Evolutionary conservation across 2,797 vertebrate species (phyloP).

Genomic region (Chrysocyon brachyurus): DNA sequence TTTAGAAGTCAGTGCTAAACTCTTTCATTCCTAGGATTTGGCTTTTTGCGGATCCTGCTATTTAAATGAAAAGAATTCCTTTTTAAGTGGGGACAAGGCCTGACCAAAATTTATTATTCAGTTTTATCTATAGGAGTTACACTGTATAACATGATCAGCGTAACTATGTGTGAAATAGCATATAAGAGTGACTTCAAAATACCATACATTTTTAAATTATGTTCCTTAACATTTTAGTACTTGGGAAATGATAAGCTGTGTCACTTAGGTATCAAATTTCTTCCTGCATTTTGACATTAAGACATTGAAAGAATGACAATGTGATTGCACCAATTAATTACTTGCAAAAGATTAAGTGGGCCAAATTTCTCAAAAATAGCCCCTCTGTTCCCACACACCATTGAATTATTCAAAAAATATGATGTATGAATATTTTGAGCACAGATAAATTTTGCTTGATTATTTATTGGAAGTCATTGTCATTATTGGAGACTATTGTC

Average conservation of each 20-base stretch:
- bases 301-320: slow-evolving; percentile 66
- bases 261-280: slow-evolving; percentile 74
- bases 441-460: slow-evolving; percentile 38
- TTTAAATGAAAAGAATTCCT: slow-evolving; percentile 74
- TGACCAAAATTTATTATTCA: slow-evolving; percentile 64
- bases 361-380: slow-evolving; percentile 38
- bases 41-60: slow-evolving; percentile 39
- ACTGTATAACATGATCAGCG: slow-evolving; percentile 55
- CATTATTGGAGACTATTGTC: slow-evolving; percentile 13
- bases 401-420: slow-evolving; percentile 32
- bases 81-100: slow-evolving; percentile 48
- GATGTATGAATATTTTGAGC: slow-evolving; percentile 45
- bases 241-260: slow-evolving; percentile 57
- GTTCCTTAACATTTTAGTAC: slow-evolving; percentile 72
- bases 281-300: slow-evolving; percentile 53
- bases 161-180: slow-evolving; percentile 67
- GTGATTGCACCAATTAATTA: slow-evolving; percentile 50
- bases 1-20: slow-evolving; percentile 47
- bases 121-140: slow-evolving; percentile 57
- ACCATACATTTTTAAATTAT: slow-evolving; percentile 64
- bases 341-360: not conserved
- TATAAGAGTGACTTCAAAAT: slow-evolving; percentile 63
- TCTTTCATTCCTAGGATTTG: slow-evolving; percentile 34
- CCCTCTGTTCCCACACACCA: not conserved
- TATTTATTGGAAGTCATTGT: slow-evolving; percentile 56